phyloP scores from a whole-genome alignment of 2,888 invertebrate species.

The Bombylius major region DNA sequence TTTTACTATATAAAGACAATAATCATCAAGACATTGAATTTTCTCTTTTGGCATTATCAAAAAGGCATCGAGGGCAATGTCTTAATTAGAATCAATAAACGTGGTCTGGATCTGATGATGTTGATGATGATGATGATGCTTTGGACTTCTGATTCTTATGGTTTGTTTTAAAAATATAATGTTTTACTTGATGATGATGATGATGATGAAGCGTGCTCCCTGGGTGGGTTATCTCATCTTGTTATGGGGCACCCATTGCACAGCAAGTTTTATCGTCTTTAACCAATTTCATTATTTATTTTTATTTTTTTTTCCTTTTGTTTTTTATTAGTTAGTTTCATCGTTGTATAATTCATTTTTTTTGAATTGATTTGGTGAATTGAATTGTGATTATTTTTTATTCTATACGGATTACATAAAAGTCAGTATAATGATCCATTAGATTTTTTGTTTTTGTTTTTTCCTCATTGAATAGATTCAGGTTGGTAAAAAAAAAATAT shows the following conservation, averaged over 20 bases:
- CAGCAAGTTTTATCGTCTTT: background rate
- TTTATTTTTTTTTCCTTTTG: background rate
- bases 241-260: background rate
- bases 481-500: too few relatives aligned
- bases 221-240: conserved; percentile 8
- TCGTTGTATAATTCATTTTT: background rate
- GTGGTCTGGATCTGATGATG: conserved; percentile 1
- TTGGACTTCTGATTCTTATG: too few relatives aligned
- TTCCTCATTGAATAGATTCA: too few relatives aligned
- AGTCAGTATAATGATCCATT: too few relatives aligned
- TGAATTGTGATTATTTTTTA: background rate
- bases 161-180: background rate
- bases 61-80: conserved; percentile 8
- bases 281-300: background rate
- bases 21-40: background rate
- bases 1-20: background rate
- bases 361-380: background rate
- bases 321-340: background rate
- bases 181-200: background rate
- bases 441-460: too few relatives aligned
- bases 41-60: background rate
- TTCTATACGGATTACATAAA: too few relatives aligned
- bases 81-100: conserved; percentile 12
- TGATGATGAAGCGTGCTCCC: conserved; percentile 5
- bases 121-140: too few relatives aligned